Conservation (phyloP, 1,140 invertebrate species). For the Akabosia matsudoensis region DNA sequence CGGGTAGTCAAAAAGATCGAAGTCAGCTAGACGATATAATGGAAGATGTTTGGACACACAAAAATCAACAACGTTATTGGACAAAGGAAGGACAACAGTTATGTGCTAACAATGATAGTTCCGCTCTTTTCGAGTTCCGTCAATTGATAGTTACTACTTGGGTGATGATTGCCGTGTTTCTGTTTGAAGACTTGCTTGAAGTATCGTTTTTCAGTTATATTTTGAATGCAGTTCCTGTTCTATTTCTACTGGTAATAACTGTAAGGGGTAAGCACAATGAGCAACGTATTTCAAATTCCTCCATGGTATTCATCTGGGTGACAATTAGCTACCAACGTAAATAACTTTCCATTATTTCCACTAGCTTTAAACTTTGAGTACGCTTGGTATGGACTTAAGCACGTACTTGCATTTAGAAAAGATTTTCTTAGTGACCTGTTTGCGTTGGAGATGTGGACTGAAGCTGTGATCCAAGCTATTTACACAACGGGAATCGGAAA, state of each 20-base stretch:
- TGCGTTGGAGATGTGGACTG: conserved; percentile 31
- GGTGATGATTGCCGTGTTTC: conserved; percentile 33
- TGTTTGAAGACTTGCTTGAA: conserved; percentile 35
- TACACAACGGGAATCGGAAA: conserved; percentile 38
- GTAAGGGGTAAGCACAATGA: not conserved
- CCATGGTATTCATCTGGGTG: too few species aligned
- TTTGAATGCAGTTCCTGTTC: conserved; percentile 29
- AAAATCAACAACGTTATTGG: not conserved
- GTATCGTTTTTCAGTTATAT: conserved; percentile 31
- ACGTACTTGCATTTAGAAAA: not conserved
- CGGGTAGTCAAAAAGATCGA: too few species aligned
- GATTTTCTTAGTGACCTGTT: not conserved
- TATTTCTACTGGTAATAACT: conserved; percentile 20
- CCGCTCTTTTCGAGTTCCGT: not conserved
- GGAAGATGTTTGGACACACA: too few species aligned
- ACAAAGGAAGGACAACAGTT: not conserved
- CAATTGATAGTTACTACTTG: conserved; percentile 25
- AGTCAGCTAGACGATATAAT: too few species aligned
- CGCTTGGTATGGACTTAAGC: not conserved
- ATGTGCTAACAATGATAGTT: not conserved
- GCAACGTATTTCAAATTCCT: not conserved
- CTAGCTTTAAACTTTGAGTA: not conserved
- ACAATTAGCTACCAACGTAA: not conserved
- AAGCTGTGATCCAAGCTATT: conserved; percentile 37
- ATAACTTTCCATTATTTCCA: not conserved